A percentile compares a stretch with the other conserved stretches of the same genome.
Evolutionary conservation across 2,797 vertebrate species (phyloP).

Genomic region (Anomalospiza imberbis): DNA sequence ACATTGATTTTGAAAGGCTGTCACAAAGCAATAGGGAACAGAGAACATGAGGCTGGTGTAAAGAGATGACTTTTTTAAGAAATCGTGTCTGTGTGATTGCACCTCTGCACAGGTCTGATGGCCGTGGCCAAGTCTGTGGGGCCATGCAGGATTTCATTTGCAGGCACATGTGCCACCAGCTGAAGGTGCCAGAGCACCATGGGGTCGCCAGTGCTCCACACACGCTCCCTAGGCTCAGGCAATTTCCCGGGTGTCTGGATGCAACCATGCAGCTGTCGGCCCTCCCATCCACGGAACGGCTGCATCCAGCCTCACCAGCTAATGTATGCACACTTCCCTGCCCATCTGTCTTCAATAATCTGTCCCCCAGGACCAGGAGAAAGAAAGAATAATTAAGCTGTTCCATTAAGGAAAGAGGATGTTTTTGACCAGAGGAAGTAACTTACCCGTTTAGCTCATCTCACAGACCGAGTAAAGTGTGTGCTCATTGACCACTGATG

Average conservation of each 20-base stretch:
- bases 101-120: not conserved
- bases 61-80: not conserved
- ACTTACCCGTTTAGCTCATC: not conserved
- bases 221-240: accelerated
- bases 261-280: not conserved
- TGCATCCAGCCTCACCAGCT: not conserved
- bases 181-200: accelerated
- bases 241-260: not conserved
- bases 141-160: accelerated
- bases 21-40: not conserved
- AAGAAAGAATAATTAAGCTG: constrained; percentile 50
- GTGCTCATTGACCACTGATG: not conserved
- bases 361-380: constrained; percentile 17
- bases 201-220: accelerated
- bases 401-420: constrained; percentile 22
- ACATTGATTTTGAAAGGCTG: not conserved
- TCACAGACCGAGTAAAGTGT: accelerated
- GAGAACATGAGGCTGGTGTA: not conserved
- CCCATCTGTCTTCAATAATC: constrained; percentile 52
- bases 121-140: accelerated
- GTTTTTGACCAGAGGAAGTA: constrained; percentile 2
- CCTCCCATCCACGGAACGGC: accelerated
- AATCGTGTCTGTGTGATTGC: accelerated
- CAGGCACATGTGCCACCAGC: accelerated
- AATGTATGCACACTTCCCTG: constrained; percentile 36